A percentile compares a stretch with the other conserved stretches of the same genome.
These are phyloP conservation scores for Oreamnos americanus DNA, from an alignment of 2,113 vertebrate genomes.

Conservation along the genomic window DNA sequence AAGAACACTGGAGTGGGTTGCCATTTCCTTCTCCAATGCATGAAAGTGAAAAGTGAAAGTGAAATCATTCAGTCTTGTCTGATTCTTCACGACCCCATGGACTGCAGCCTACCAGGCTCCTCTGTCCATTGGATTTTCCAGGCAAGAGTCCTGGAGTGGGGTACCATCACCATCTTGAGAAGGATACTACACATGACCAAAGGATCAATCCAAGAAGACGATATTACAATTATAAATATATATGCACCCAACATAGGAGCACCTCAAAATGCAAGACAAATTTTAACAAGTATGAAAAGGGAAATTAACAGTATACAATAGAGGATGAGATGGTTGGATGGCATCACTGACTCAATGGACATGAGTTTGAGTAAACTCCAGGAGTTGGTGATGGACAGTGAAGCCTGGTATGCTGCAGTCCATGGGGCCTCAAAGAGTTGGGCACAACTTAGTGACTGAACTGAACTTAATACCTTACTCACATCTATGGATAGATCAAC, in stretches of 20 bases:
- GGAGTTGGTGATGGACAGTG: neutral
- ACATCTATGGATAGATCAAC: neutral
- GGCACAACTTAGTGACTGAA: neutral
- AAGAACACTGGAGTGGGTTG: too few species aligned
- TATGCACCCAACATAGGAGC: neutral
- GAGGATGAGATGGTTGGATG: neutral
- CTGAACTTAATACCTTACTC: neutral
- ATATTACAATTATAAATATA: neutral
- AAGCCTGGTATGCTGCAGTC: neutral
- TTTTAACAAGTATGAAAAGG: neutral
- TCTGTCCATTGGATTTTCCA: too few species aligned
- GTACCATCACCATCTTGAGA: neutral
- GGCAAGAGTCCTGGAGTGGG: too few species aligned
- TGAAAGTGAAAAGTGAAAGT: too few species aligned
- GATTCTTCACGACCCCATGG: too few species aligned
- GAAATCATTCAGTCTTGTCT: fast-evolving
- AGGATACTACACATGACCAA: neutral
- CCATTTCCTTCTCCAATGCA: too few species aligned
- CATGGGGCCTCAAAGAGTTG: neutral
- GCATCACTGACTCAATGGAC: neutral
- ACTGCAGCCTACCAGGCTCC: too few species aligned
- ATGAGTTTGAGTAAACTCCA: neutral
- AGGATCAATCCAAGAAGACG: neutral
- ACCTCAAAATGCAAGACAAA: neutral
- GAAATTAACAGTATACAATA: neutral